Evolutionary conservation across 2,113 vertebrate genomes (phyloP), one percentile per base, ranked within the genome.

Genomic region (Megaptera novaeangliae): DNA sequence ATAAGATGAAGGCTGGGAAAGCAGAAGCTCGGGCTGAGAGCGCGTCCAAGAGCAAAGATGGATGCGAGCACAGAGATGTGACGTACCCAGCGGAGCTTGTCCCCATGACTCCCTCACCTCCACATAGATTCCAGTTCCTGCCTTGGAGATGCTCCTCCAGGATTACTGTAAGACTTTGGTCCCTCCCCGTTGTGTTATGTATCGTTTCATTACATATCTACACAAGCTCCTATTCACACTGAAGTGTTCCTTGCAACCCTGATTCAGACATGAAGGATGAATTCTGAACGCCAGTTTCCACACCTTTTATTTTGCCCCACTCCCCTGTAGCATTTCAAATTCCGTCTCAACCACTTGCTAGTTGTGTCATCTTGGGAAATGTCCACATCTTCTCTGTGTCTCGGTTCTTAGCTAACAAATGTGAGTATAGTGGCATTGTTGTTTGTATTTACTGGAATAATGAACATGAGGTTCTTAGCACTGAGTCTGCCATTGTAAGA

Each of bases 321-420:
- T 13, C 5, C 14, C 18, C 39, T 63, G 31, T 13, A 61, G 20
- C 36, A 36, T 5, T 68, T 84, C 68, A 59, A 55, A 61, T 77
- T 14, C 21, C 6, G 0, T 68, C 77, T 80, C 64, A 49, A 8
- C 44, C 41, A 44, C 39, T 71, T 69, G 6, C 75, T 27, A 21
- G 3, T 55, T 80, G 10, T 57, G 14, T 41, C 44, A 14, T 80
- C 13, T 83, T 59, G 23, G 55, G 34, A 90, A 63, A 25, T 18
- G 21, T 27, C 25, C 1, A 0, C 2, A 1, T 46, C 41, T 13
- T 31, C 55, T 18, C 44, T 55, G 36, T n/a, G 57, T 27, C 75
- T 63, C 4, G 9, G 49, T 49, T 96, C 57, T 86, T 64, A 63
- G 17, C 23, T 49, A 27, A 34, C 66, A 49, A 64, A 11, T 29